Conservation (phyloP, 2,113 vertebrate species). For the Tachuris rubrigastra region DNA sequence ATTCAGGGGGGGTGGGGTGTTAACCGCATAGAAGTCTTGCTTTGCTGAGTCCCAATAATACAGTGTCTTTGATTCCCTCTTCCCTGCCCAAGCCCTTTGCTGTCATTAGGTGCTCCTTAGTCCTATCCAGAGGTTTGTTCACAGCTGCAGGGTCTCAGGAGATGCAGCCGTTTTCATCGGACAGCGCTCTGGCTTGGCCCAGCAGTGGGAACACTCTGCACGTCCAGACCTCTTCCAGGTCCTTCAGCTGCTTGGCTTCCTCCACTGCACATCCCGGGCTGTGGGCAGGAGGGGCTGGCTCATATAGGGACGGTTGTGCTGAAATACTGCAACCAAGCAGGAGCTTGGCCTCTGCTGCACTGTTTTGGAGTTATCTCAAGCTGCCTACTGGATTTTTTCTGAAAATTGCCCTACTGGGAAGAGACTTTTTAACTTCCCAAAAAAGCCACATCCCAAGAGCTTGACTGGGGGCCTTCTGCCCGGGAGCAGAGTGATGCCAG, state of each 20-base stretch:
- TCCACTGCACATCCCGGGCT: accelerated
- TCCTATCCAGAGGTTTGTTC: conserved; percentile 14
- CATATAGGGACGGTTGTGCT: accelerated
- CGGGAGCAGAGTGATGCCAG: neutral
- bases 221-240: accelerated
- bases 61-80: neutral
- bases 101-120: conserved; percentile 30
- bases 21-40: neutral
- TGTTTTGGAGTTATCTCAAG: neutral
- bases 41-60: conserved; percentile 13
- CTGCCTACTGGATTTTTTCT: neutral
- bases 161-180: neutral
- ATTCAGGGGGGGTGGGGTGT: neutral
- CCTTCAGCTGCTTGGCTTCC: neutral
- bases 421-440: neutral
- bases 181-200: neutral
- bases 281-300: neutral
- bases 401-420: neutral
- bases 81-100: conserved; percentile 9
- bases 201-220: neutral
- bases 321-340: neutral
- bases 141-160: neutral
- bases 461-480: neutral
- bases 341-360: neutral
- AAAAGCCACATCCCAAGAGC: neutral